Evolutionary conservation across 1,140 invertebrate genomes (phyloP), one percentile per base, ranked within the genome.

Genomic region (Trichoplusia ni): DNA sequence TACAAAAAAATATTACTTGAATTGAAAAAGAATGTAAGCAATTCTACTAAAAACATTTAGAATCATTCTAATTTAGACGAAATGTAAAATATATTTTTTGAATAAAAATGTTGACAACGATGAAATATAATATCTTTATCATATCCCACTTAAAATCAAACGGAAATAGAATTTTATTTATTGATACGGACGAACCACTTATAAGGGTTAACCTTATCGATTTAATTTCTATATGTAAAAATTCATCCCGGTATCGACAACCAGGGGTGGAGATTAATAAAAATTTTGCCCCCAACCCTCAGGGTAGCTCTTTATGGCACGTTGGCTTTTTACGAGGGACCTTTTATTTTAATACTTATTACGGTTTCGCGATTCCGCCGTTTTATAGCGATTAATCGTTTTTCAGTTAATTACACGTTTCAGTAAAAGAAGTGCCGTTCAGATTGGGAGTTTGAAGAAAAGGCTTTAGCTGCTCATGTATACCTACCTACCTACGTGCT

Each of bases 321-420:
- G 77, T 76, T 81, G 74, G 76, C 72, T 82, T 83, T 89, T 87
- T 83, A 89, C 77, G 79, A 78, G 71, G 63, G 73, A 62, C 75
- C 76, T 79, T 80, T 82, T 79, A 79, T 76, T 80, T 79, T 79
- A 78, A 81, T 85, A 82, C 76, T 77, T 78, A 80, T 79, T 79
- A 76, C 69, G 76, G 77, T 78, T 75, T 74, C 68, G 70, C 73
- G 78, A 79, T 81, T 79, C 44, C 76, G 58, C 67, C 61, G 76
- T 74, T 79, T 76, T 79, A 79, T 76, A 67, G 69, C 69, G 68
- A 80, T 77, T 82, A 79, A 79, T 77, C 74, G 75, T 73, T 75
- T 80, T 78, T 77, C 75, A 69, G 69, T 74, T 77, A 77, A 79
- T 73, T 75, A 76, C 62, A 51, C 56, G 53, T 67, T 59, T 69